Evolutionary conservation across 1,140 invertebrate genomes (phyloP).

Genomic region (Diorhabda carinulata): DNA sequence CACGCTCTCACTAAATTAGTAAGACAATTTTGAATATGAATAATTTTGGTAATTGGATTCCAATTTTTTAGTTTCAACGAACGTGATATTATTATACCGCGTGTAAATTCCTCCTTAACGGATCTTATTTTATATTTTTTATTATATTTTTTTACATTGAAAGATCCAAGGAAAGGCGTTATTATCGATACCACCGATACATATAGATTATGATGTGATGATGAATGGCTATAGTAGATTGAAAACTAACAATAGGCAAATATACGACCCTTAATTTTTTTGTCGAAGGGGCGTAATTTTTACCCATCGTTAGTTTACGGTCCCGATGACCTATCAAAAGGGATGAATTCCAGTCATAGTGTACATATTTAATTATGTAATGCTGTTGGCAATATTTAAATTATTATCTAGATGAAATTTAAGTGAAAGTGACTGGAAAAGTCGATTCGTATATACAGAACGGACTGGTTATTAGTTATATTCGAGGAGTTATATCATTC

Average conservation of each 20-base stretch:
- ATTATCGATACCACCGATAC: neutral
- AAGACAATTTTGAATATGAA: too few species aligned
- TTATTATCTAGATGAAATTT: constrained; percentile 35
- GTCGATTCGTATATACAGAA: constrained; percentile 10
- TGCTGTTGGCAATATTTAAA: constrained; percentile 19
- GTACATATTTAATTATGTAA: constrained; percentile 18
- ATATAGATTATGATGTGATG: constrained; percentile 7
- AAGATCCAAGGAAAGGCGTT: neutral
- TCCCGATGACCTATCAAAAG: constrained; percentile 4
- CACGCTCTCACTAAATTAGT: too few species aligned
- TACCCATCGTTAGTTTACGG: neutral
- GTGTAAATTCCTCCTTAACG: neutral
- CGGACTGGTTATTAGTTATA: constrained; percentile 5
- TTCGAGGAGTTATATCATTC: too few species aligned
- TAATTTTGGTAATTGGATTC: too few species aligned
- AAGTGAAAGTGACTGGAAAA: constrained; percentile 30
- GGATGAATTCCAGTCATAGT: constrained; percentile 39
- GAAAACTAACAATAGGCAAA: neutral
- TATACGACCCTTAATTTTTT: neutral
- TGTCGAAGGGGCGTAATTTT: neutral
- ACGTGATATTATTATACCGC: too few species aligned
- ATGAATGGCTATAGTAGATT: neutral
- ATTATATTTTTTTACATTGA: neutral
- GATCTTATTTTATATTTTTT: constrained; percentile 1
- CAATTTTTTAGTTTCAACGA: too few species aligned